phyloP scores from a whole-genome alignment of 2,113 vertebrate species.

The Ameiurus melas region DNA sequence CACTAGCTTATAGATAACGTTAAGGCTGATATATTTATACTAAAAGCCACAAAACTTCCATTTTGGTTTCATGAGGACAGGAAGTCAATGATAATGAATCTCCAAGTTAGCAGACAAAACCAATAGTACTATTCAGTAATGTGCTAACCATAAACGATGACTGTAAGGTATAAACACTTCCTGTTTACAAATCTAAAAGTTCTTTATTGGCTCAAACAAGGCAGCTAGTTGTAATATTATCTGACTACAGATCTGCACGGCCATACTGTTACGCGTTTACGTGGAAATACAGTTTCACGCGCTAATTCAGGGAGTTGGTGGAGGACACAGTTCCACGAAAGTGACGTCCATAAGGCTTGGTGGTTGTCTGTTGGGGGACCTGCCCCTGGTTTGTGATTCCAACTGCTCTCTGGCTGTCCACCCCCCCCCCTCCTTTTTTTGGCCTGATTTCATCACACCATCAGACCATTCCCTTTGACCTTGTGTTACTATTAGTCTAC shows the following conservation, averaged over 20 bases:
- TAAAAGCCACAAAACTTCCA: too few relatives aligned
- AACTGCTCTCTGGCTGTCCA: neutral
- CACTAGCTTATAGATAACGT: too few relatives aligned
- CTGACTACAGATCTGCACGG: neutral
- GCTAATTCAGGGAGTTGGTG: neutral
- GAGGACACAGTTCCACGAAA: neutral
- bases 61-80: too few relatives aligned
- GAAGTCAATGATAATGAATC: neutral
- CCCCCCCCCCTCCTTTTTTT: neutral
- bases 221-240: neutral
- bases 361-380: neutral
- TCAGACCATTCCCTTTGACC: neutral
- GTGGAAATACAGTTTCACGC: neutral
- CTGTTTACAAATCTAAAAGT: neutral
- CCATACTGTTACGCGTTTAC: neutral
- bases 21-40: too few relatives aligned
- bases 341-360: neutral
- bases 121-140: neutral
- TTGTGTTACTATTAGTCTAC: neutral
- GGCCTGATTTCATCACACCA: neutral
- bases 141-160: neutral
- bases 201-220: neutral
- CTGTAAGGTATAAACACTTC: neutral
- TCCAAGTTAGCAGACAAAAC: neutral
- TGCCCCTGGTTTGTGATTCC: neutral